Evolutionary conservation across 2,797 vertebrate species (phyloP), one percentile per base, ranked within the genome.

Genomic region (Odontamblyopus rebecca): DNA sequence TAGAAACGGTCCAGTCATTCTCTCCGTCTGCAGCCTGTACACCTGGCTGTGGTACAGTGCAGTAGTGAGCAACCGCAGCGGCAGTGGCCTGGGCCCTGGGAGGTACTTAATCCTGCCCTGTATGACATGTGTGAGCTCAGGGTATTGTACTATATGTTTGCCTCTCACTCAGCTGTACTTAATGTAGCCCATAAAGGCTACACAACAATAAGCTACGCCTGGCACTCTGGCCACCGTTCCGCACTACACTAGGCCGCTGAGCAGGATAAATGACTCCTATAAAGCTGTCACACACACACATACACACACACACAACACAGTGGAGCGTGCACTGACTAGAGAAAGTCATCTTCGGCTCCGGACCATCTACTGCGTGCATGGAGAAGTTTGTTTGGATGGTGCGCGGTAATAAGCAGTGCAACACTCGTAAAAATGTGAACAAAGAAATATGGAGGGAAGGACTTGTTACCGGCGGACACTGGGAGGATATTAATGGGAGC

Each of bases 161-260:
- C 90, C 88, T 87, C 90, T 92, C 92, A 90, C 90, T 93, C 92
- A 92, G 88, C 92, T 93, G 92, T 93, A 91, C 89, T 93, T 93
- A 93, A 93, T 92, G 92, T 93, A 89, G 89, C 92, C 91, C 91
- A 92, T 93, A 93, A 93, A 93, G 89, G 91, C 90, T 90, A 93
- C 91, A 92, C 91, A 92, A 91, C 91, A 92, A 92, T 93, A 92
- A 92, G 88, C 89, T 91, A 89, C 89, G 89, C 89, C 89, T 89
- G 87, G 85, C 87, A 89, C 90, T 91, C 89, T 89, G 92, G 90
- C 91, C 92, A 91, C 88, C 90, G 88, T 90, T 90, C 88, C 50
- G 86, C 90, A 91, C 89, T 92, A 90, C 90, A 92, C 90, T 90
- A 91, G 89, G 83, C 91, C 82, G 81, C 89, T 91, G 89, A 92